phyloP scores from a whole-genome alignment of 2,797 vertebrate species.

The Argyrosomus regius region DNA sequence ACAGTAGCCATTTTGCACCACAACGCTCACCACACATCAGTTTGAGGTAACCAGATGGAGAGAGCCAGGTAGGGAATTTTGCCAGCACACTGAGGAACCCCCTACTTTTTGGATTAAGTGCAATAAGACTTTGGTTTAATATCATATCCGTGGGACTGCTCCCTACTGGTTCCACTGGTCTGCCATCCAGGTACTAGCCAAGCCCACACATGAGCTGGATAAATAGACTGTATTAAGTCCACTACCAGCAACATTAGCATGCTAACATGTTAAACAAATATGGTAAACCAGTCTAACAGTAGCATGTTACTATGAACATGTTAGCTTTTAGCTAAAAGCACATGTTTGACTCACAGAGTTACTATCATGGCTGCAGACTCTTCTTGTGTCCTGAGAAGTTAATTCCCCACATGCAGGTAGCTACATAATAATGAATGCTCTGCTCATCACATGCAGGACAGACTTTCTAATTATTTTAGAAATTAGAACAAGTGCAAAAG shows the following conservation, averaged over 20 bases:
- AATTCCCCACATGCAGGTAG: background rate
- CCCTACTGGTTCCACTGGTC: no score
- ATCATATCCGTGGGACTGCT: no score
- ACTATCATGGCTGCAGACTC: background rate
- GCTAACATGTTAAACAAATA: background rate
- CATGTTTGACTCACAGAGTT: no score
- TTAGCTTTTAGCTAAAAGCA: background rate
- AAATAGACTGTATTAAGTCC: background rate
- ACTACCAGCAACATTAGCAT: background rate
- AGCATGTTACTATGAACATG: background rate
- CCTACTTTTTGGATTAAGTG: no score
- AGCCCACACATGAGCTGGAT: no score
- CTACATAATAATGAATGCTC: background rate
- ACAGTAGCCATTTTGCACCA: no score
- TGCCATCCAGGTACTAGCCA: no score
- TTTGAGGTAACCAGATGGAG: no score
- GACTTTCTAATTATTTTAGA: conserved; percentile 28
- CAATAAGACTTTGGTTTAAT: no score
- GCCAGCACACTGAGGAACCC: no score
- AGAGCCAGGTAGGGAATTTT: no score
- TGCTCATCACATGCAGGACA: background rate
- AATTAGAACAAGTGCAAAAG: conserved; percentile 24
- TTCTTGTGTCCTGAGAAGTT: background rate
- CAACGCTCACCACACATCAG: no score
- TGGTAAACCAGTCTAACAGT: background rate